Evolutionary conservation across 2,113 vertebrate species (phyloP), one percentile per base, ranked within the genome.

Genomic region (Salvelinus namaycush): DNA sequence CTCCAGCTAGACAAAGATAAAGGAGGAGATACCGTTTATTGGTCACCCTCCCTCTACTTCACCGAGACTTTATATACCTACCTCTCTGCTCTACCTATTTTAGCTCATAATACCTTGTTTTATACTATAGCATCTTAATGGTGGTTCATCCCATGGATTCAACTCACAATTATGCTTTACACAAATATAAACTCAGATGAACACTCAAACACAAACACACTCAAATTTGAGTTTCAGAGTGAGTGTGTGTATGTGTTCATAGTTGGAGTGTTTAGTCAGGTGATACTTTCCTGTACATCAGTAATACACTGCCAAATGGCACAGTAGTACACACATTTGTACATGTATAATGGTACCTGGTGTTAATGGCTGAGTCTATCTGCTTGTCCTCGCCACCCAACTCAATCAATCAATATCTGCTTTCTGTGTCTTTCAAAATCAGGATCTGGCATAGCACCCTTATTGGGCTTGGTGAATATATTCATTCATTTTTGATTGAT

Each of bases 401-500:
- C 34, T 29, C 70, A 79, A 67, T 81, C 76, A 77, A 75, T 83
- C 79, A 74, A 73, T 86, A 22, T 2, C 26, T 49, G 22, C 60
- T 64, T 22, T 65, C 74, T 81, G 74, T 79, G 70, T 70, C 34
- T 77, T 67, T 70, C 60, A 39, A 51, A 70, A 73, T 51, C 67
- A 71, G 73, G 70, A 57, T 74, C 49, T n/a, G 22, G 59, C 67
- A 27, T 60, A 29, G 12, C 51, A 54, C 51, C 51, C 16, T 54
- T 18, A 18, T 18, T 54, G 9, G 1, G 14, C 60, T 83, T 34
- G 18, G 54, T 57, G 81, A 77, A 86, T 79, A 66, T 73, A 84
- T 84, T 78, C 77, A 79, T 83, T 80, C 54, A 81, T 76, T 51
- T 80, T 82, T 76, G 80, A 82, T 85, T 80, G 74, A 60, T 59